Conservation (phyloP, 2,888 invertebrate genomes). For the Ommatoiulus sabulosus region DNA sequence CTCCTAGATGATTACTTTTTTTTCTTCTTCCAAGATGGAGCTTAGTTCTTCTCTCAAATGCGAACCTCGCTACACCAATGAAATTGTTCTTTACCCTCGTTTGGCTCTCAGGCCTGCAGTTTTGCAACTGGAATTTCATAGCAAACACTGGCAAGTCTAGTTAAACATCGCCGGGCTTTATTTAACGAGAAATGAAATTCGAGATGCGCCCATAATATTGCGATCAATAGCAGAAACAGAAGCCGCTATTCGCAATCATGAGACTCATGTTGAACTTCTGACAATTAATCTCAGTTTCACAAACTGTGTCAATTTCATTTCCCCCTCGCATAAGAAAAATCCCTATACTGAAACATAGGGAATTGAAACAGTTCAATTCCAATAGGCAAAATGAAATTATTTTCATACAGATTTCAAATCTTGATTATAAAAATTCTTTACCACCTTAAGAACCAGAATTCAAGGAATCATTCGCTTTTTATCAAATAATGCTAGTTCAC, state of each 20-base stretch:
- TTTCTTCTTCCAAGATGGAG: background rate
- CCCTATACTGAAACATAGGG: no score
- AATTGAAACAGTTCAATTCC: no score
- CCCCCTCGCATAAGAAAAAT: background rate
- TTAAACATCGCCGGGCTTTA: background rate
- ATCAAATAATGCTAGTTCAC: no score
- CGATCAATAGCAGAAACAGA: background rate
- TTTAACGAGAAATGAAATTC: conserved; percentile 31
- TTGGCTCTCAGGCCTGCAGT: background rate
- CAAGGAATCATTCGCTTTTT: no score
- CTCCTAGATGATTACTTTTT: conserved; percentile 17
- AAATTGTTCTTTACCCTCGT: background rate
- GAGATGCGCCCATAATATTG: background rate
- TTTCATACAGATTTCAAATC: no score
- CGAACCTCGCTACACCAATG: background rate
- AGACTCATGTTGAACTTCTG: background rate
- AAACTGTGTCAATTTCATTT: background rate
- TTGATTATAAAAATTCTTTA: no score
- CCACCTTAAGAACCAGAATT: no score
- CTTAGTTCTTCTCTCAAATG: background rate
- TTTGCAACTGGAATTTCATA: conserved; percentile 2
- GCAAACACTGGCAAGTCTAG: conserved; percentile 21
- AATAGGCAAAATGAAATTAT: no score
- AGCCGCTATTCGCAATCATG: background rate
- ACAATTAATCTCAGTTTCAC: conserved; percentile 27